A percentile compares a stretch with the other conserved stretches of the same genome.
Evolutionary conservation across 1,140 invertebrate species (phyloP).

Genomic region (Conus ventricosus): DNA sequence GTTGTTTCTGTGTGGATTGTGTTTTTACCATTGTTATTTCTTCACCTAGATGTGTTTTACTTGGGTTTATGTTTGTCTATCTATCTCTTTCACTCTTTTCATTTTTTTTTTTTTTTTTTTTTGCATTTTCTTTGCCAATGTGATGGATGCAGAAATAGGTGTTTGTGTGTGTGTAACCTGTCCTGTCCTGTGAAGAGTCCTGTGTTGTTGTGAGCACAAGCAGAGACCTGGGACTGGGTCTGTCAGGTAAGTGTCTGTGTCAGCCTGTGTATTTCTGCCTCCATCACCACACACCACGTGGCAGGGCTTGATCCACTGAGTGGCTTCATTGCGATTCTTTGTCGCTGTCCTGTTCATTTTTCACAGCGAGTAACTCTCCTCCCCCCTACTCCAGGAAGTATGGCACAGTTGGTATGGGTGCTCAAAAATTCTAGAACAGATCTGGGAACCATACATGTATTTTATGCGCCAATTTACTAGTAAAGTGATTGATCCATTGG

Average conservation of each 20-base stretch:
- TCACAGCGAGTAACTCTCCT: neutral
- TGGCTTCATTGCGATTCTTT: neutral
- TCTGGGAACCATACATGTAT: no score
- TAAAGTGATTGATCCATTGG: no score
- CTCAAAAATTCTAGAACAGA: no score
- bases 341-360: neutral
- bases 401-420: no score
- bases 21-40: no score
- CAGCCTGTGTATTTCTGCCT: slow-evolving; percentile 5
- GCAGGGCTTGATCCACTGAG: slow-evolving; percentile 34
- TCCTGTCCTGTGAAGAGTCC: neutral
- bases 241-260: neutral
- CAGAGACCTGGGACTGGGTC: neutral
- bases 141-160: slow-evolving; percentile 16
- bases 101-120: neutral
- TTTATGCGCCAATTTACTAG: no score
- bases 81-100: neutral
- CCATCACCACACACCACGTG: slow-evolving; percentile 19
- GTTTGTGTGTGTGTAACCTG: neutral
- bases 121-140: neutral
- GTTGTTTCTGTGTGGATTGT: neutral
- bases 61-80: neutral
- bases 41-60: neutral
- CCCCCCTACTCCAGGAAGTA: neutral
- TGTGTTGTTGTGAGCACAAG: neutral